Conservation (phyloP, 2,888 invertebrate species). For the Andrena flavipes region DNA sequence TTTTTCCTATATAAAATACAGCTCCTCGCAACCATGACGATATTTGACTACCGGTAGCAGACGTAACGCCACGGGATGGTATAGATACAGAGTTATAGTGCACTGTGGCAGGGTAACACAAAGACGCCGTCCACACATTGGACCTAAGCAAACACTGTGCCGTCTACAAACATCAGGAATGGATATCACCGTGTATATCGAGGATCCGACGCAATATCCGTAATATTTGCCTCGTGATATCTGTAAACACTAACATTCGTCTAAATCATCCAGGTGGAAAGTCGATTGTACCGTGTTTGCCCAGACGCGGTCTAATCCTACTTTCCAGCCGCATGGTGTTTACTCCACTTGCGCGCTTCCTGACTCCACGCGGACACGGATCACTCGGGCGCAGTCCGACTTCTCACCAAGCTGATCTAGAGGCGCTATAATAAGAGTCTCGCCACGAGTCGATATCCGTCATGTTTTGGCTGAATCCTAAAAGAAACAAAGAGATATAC, state of each 20-base stretch:
- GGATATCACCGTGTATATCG: not conserved
- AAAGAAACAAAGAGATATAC: no score
- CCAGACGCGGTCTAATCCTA: no score
- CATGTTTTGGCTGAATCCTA: no score
- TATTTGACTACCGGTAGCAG: not conserved
- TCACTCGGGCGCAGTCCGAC: not conserved
- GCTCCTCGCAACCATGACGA: not conserved
- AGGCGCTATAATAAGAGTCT: no score
- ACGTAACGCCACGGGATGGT: not conserved
- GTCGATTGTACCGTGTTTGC: no score
- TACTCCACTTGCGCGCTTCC: no score
- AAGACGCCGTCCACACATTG: conserved; percentile 4
- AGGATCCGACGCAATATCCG: not conserved
- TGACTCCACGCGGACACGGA: not conserved
- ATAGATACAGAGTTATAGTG: not conserved
- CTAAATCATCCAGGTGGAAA: no score
- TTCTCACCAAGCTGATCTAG: not conserved
- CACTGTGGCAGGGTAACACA: not conserved
- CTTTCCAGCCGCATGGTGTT: no score
- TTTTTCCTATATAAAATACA: no score
- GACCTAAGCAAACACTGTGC: conserved; percentile 35
- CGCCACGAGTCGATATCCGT: no score
- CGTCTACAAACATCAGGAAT: not conserved
- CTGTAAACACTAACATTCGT: no score
- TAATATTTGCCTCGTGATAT: conserved; percentile 2